These are phyloP conservation scores for Celastrina argiolus DNA, from an alignment of 2,888 invertebrate genomes.

Conservation along the genomic window DNA sequence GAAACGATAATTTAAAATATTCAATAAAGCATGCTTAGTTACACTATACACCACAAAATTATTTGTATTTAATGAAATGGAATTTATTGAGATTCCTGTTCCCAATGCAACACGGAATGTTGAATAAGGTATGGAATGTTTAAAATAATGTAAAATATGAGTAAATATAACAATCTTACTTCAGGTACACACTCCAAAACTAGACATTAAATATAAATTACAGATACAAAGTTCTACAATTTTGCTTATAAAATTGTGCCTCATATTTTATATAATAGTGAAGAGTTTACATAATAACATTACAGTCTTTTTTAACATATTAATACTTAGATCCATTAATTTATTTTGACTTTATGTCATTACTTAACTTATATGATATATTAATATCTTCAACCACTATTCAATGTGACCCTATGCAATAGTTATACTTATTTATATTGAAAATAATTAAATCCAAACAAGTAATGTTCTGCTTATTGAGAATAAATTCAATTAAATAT, in stretches of 20 bases:
- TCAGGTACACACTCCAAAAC: slow-evolving; percentile 15
- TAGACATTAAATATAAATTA: not conserved
- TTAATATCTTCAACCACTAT: not conserved
- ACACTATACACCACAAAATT: too few relatives aligned
- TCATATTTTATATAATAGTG: not conserved
- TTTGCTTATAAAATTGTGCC: not conserved
- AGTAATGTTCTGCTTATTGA: not conserved
- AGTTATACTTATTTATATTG: not conserved
- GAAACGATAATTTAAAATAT: too few relatives aligned
- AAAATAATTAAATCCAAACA: not conserved
- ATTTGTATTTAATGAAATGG: too few relatives aligned
- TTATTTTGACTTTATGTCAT: not conserved
- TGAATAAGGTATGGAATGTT: slow-evolving; percentile 7
- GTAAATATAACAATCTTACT: slow-evolving; percentile 9
- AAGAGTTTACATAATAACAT: not conserved
- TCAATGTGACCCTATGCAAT: not conserved
- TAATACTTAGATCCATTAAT: not conserved
- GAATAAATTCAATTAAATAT: not conserved
- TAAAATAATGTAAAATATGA: not conserved
- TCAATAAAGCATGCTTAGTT: too few relatives aligned
- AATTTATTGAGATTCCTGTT: not conserved
- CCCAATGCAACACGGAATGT: not conserved
- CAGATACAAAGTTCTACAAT: not conserved
- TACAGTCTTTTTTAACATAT: not conserved
- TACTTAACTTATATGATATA: not conserved